Conservation (phyloP, 1,140 invertebrate species). For the Microplitis demolitor region DNA sequence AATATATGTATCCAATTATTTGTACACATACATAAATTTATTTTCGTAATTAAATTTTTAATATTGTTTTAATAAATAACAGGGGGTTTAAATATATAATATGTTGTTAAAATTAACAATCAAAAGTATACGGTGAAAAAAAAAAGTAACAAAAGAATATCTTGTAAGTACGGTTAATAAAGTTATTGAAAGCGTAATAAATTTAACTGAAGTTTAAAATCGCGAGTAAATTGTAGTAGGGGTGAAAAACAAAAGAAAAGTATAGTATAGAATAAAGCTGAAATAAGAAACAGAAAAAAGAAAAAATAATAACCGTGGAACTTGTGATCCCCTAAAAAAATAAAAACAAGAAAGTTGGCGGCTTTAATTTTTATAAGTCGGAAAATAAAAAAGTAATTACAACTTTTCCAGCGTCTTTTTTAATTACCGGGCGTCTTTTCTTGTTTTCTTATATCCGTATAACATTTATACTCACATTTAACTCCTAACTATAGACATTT, state of each 20-base stretch:
- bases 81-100: too few species aligned
- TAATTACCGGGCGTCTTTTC: slow-evolving; percentile 10
- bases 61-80: too few species aligned
- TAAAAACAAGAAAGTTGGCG: neutral
- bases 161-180: slow-evolving; percentile 18
- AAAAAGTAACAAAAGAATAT: neutral
- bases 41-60: too few species aligned
- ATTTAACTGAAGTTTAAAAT: slow-evolving; percentile 11
- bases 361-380: slow-evolving; percentile 22
- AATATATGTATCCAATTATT: too few species aligned
- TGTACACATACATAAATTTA: too few species aligned
- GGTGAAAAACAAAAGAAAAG: slow-evolving; percentile 4
- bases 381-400: slow-evolving; percentile 31
- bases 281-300: neutral
- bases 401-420: slow-evolving; percentile 25
- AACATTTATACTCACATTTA: too few species aligned
- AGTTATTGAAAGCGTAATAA: slow-evolving; percentile 23
- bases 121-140: neutral
- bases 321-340: slow-evolving; percentile 27
- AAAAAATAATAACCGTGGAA: slow-evolving; percentile 20
- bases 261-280: neutral
- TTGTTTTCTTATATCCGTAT: neutral
- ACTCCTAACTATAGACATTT: neutral
- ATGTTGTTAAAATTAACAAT: neutral
- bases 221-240: neutral